These are phyloP conservation scores for Cardinalis cardinalis DNA, from an alignment of 2,113 vertebrate genomes.

Conservation along the genomic window DNA sequence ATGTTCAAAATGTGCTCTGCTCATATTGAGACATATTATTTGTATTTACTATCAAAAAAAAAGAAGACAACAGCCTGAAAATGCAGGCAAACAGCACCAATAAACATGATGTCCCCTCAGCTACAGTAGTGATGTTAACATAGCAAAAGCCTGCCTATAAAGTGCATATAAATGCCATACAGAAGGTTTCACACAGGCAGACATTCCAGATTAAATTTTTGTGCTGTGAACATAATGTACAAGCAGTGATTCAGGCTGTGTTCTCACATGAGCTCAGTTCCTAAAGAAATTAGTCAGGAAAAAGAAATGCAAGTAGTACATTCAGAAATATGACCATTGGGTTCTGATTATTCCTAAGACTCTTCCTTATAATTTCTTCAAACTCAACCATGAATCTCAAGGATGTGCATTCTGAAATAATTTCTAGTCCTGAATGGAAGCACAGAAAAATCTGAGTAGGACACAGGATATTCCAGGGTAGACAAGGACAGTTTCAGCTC, in stretches of 20 bases:
- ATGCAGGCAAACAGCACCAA: not conserved
- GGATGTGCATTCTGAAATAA: not conserved
- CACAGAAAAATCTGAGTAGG: not conserved
- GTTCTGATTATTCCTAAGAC: not conserved
- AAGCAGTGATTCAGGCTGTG: not conserved
- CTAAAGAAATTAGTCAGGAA: not conserved
- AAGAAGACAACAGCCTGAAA: not conserved
- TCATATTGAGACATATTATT: not conserved
- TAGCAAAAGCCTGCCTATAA: not conserved
- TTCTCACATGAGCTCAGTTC: not conserved
- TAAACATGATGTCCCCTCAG: not conserved
- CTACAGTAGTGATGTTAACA: not conserved
- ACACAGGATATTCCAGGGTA: not conserved
- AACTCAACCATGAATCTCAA: not conserved
- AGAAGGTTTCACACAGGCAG: not conserved
- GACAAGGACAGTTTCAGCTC: not conserved
- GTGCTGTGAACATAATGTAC: not conserved
- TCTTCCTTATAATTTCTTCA: not conserved
- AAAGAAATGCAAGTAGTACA: not conserved
- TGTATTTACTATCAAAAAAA: not conserved
- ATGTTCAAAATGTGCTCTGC: not conserved
- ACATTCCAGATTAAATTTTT: not conserved
- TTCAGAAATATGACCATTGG: not conserved
- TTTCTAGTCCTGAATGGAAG: not conserved
- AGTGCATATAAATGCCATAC: not conserved